These are phyloP conservation scores for Megaleporinus macrocephalus DNA, from an alignment of 2,113 vertebrate species.

Conservation along the genomic window DNA sequence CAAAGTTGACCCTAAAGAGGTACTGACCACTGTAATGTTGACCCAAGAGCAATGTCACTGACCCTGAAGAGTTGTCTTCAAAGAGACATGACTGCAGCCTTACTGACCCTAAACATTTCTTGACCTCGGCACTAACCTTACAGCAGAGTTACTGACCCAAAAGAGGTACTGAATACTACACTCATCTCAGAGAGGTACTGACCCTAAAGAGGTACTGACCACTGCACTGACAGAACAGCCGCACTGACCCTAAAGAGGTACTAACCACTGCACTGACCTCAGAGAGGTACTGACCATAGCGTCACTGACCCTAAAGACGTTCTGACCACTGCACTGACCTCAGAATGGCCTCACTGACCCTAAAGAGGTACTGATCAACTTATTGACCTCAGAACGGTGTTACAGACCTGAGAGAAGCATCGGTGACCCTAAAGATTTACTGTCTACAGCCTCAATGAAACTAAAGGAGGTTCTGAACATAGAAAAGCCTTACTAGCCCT, in stretches of 20 bases:
- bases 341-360: not conserved
- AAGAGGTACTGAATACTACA: not conserved
- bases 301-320: too few relatives aligned
- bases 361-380: not conserved
- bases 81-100: not conserved
- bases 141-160: not conserved
- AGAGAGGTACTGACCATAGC: too few relatives aligned
- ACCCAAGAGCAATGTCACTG: not conserved
- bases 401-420: too few relatives aligned
- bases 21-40: not conserved
- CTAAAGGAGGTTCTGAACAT: too few relatives aligned
- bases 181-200: too few relatives aligned
- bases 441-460: too few relatives aligned
- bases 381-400: too few relatives aligned
- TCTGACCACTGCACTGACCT: not conserved
- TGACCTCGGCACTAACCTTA: not conserved
- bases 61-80: not conserved
- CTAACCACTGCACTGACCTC: too few relatives aligned
- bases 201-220: not conserved
- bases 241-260: too few relatives aligned
- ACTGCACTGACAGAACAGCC: not conserved
- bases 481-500: not conserved
- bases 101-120: not conserved
- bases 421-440: too few relatives aligned
- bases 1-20: constrained; percentile 52